Conservation (phyloP, 2,888 invertebrate genomes). For the Deilephila porcellus region DNA sequence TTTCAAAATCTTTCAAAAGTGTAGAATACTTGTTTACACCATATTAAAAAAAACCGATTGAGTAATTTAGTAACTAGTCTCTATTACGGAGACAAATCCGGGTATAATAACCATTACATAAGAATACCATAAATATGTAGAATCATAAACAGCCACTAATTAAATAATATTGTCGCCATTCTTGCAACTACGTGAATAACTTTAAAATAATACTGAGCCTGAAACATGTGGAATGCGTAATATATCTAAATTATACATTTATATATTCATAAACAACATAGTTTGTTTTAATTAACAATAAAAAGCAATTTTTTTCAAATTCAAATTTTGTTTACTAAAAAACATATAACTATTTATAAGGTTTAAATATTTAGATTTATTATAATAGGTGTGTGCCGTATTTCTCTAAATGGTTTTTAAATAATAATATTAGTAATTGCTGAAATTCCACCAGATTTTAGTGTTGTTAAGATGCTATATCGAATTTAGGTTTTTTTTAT, state of each 20-base stretch:
- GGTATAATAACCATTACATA: neutral
- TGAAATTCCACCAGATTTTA: neutral
- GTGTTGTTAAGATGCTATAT: neutral
- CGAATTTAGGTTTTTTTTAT: too few relatives aligned
- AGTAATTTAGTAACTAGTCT: too few relatives aligned
- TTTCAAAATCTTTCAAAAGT: too few relatives aligned
- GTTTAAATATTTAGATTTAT: neutral
- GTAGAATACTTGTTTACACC: too few relatives aligned
- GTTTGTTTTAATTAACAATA: conserved; percentile 19
- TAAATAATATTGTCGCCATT: neutral
- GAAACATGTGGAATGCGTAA: conserved; percentile 6
- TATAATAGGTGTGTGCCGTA: neutral
- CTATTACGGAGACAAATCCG: neutral
- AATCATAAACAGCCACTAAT: neutral
- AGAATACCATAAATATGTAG: neutral
- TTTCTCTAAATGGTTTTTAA: neutral
- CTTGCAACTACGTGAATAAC: neutral
- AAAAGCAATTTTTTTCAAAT: neutral
- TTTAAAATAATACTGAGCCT: neutral
- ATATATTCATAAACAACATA: neutral
- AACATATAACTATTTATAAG: neutral
- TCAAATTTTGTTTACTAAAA: neutral
- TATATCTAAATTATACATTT: conserved; percentile 7
- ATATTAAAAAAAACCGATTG: too few relatives aligned
- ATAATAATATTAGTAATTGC: neutral